Evolutionary conservation across 2,113 vertebrate species (phyloP), one percentile per base, ranked within the genome.

Genomic region (Buteo buteo): DNA sequence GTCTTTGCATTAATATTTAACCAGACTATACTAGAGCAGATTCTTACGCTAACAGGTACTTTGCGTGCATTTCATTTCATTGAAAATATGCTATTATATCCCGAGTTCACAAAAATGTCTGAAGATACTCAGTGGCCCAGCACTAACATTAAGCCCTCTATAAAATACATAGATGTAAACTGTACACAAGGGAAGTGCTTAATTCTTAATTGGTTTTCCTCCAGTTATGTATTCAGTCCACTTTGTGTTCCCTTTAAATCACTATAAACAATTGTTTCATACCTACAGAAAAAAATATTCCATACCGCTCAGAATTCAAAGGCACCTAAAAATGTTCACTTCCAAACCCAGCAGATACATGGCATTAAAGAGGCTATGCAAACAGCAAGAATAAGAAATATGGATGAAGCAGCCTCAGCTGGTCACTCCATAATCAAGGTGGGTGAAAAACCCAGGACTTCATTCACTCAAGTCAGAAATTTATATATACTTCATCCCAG

Each of bases 1-100:
- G 67, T 96, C 84, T 86, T 92, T 71, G 54, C 86, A 96, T 98
- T 97, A 98, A 97, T 96, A 97, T 96, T 97, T 97, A 98, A 97
- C 70, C 62, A 95, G 74, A 93, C 66, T 72, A 91, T 49, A 78
- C 54, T 57, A 92, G 36, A 97, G 76, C 70, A 86, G 62, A 86
- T 92, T 95, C 82, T 97, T 96, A 78, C 4, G 40, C 79, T 96
- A 97, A 96, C 76, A 97, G 77, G 69, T 96, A 95, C 69, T 91
- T 96, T 72, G 87, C 44, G 79, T 93, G 62, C 47, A 84, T 82
- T 80, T 49, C 20, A 84, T 94, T 88, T 98, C 86, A 93, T 44
- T 77, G 86, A 96, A 98, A 97, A 88, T 74, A 62, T 13, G 14
- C 11, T 81, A 57, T 69, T 74, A 84, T 65, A 90, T 45, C 21